Conservation (phyloP, 2,113 vertebrate genomes). For the Zapus hudsonius region DNA sequence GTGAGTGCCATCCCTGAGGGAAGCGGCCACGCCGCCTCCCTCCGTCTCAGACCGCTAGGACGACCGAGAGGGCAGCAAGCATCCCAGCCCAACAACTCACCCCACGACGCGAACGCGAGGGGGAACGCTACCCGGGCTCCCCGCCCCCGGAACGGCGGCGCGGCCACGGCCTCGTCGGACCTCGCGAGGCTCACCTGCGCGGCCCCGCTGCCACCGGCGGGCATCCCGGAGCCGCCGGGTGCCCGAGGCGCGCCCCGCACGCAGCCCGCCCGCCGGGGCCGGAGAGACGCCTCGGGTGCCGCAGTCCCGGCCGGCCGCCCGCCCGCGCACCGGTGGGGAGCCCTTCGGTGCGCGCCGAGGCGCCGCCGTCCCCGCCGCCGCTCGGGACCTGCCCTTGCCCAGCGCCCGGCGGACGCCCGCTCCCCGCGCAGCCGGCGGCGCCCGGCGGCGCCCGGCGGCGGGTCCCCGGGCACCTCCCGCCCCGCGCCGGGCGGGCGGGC, state of each 20-base stretch:
- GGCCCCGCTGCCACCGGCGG: slow-evolving; percentile 85
- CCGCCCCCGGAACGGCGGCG: neutral
- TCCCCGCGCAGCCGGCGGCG: too few relatives aligned
- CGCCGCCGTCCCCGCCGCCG: slow-evolving; percentile 26
- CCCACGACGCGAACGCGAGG: neutral
- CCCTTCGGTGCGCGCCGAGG: slow-evolving; percentile 55
- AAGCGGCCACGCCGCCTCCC: slow-evolving; percentile 35
- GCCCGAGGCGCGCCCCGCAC: slow-evolving; percentile 71
- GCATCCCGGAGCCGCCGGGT: slow-evolving; percentile 78
- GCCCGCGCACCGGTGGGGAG: slow-evolving; percentile 69
- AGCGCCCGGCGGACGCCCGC: slow-evolving; percentile 13
- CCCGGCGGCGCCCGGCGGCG: slow-evolving; percentile 54
- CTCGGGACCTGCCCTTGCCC: slow-evolving; percentile 63
- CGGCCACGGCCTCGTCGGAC: neutral
- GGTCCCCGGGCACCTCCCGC: slow-evolving; percentile 47
- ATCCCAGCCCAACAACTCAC: slow-evolving; percentile 5
- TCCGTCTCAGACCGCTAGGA: neutral
- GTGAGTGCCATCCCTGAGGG: slow-evolving; percentile 53
- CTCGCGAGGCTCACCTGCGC: slow-evolving; percentile 80
- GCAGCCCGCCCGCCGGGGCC: too few relatives aligned
- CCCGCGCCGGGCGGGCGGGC: neutral
- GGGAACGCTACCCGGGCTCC: too few relatives aligned
- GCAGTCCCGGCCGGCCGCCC: slow-evolving; percentile 68
- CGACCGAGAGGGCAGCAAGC: neutral
- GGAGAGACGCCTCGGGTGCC: slow-evolving; percentile 69